Evolutionary conservation across 2,888 invertebrate genomes (phyloP), one percentile per base, ranked within the genome.

Genomic region (Plebejus argus): DNA sequence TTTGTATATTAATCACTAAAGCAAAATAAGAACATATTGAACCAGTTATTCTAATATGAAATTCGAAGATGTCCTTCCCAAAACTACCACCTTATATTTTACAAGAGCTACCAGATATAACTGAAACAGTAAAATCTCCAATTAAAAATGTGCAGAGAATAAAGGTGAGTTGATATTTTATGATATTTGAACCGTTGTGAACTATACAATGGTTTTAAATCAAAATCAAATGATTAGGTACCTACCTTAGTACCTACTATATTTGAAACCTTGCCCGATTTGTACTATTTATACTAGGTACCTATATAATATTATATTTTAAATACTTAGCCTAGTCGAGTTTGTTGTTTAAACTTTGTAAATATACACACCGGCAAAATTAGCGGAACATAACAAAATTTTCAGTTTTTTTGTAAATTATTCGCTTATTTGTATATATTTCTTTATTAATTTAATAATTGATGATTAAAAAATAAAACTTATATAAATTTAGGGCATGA

Each of bases 71-170:
- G 93, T 87, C 90, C 85, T 83, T 81, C 78, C 81, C 79, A n/a
- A 88, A 87, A 83, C 83, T 89, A 80, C 89, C 92, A 77, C 91
- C 91, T 39, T 95, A 94, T 82, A 87, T 95, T 81, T 87, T 95
- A 77, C 93, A 94, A 81, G 95, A 95, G 83, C 93, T 95, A 81
- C 91, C 95, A 82, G 94, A 95, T 88, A 93, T 96, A 82, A 95
- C 96, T 75, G 91, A 94, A 82, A 91, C 91, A 79, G 94, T 96
- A 81, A 94, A 95, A 82, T 95, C 94, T 86, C 96, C 96, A 1
- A 91, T 96, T 82, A 94, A 95, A 87, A 95, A 95, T 87, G 96
- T 96, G 81, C 96, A 96, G 86, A 95, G 97, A 76, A 96, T 97
- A 85, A 97, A 97, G 95, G 97, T 97, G 86, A 89, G 91, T 88